Percentiles rank a stretch among this genome's conserved stretches.
Conservation (phyloP, 1,140 invertebrate species). For the Drosophila sucinea region DNA sequence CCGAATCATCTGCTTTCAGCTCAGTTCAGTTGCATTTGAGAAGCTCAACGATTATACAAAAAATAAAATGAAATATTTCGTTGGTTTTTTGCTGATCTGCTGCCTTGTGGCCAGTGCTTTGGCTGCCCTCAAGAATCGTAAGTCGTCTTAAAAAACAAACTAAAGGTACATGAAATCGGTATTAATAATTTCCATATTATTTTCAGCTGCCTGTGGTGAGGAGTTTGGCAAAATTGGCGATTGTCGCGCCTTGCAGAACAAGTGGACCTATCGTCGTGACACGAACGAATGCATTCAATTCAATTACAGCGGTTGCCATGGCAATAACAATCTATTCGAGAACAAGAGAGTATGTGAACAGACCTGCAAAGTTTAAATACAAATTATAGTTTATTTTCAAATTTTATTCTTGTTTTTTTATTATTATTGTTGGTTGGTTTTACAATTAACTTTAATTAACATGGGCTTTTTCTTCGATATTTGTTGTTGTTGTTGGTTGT, state of each 20-base stretch:
- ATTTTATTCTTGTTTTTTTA: conserved; percentile 64
- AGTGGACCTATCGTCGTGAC: conserved; percentile 49
- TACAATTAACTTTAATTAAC: conserved; percentile 58
- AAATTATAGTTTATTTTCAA: conserved; percentile 18
- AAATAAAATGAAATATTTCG: conserved; percentile 62
- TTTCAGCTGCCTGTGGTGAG: conserved; percentile 59
- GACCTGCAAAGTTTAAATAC: conserved; percentile 83
- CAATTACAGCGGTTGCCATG: conserved; percentile 90
- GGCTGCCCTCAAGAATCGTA: conserved; percentile 58
- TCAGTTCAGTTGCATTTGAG: conserved; percentile 47
- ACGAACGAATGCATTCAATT: conserved; percentile 84
- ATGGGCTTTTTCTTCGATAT: conserved; percentile 25
- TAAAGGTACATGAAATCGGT: neutral
- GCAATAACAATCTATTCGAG: conserved; percentile 91
- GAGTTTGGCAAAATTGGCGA: conserved; percentile 45
- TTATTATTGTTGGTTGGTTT: conserved; percentile 16
- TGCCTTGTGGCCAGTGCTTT: conserved; percentile 43
- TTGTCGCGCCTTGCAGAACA: conserved; percentile 19
- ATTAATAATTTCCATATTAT: conserved; percentile 1
- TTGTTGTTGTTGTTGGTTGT: conserved; percentile 19
- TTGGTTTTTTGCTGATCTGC: conserved; percentile 44
- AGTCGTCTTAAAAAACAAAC: conserved; percentile 18
- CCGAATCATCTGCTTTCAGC: neutral
- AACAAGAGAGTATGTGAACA: conserved; percentile 86
- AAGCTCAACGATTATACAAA: conserved; percentile 14